phyloP scores from a whole-genome alignment of 2,888 invertebrate genomes.

The Tachina grossa region DNA sequence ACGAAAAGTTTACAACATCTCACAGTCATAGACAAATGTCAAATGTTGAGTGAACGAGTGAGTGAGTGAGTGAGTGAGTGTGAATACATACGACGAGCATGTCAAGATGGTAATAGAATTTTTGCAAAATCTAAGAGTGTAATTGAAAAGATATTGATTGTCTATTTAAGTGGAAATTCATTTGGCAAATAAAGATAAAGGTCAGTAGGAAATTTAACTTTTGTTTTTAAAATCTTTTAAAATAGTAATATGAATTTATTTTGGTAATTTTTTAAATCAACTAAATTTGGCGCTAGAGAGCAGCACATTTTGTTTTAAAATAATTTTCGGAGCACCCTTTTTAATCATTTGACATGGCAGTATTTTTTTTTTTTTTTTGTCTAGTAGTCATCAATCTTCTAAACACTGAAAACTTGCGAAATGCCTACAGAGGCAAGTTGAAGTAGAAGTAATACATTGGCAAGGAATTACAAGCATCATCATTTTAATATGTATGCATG shows the following conservation, averaged over 20 bases:
- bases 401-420: conserved; percentile 34
- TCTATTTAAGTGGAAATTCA: not conserved
- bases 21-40: conserved; percentile 33
- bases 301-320: not conserved
- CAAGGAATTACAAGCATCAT: conserved; percentile 10
- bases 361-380: not conserved
- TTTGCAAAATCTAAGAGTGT: conserved; percentile 20
- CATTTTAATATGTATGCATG: not conserved
- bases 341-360: not conserved
- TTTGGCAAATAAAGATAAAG: not conserved
- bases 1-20: conserved; percentile 16
- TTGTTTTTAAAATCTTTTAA: no score
- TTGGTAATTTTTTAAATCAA: no score
- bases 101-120: conserved; percentile 60
- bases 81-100: conserved; percentile 53
- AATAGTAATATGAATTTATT: not conserved
- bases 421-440: conserved; percentile 45
- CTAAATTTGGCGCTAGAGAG: no score
- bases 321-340: not conserved
- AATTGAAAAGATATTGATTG: conserved; percentile 48
- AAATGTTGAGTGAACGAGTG: conserved; percentile 20
- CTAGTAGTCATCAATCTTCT: conserved; percentile 53
- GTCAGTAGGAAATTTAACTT: conserved; percentile 16
- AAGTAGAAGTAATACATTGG: conserved; percentile 2
- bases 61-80: conserved; percentile 4